Base-by-base conservation (phyloP, 2,888 invertebrate species). In the Spodoptera exigua region DNA sequence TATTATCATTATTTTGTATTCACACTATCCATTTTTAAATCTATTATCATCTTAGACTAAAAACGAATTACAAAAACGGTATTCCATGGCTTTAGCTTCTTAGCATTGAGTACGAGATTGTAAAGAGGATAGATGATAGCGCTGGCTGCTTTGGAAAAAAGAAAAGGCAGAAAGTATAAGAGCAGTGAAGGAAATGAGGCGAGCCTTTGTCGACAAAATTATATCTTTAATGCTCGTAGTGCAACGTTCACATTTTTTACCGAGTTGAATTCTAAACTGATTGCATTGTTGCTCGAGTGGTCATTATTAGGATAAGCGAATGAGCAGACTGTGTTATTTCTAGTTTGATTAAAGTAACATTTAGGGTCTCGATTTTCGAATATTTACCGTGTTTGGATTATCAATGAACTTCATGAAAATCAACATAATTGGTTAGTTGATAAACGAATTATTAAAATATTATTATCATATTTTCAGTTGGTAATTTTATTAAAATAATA, bases 111-210 rank as follows among this genome's bases (percentile, higher is more conserved):
- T 17, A 11, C n/a, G 32, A 56, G 36, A 4, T 36, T 45, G 32
- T 27, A n/a, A 34, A 21, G 35, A 12, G n/a, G 48, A 14, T 16
- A 49, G 16, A 27, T 37, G 16, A 39, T 37, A 35, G 32, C 34
- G 40, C 44, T 61, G 46, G 64, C 61, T 49, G 59, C 49, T 37
- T 34, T 40, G 34, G 60, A 27, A 70, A 63, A 70, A 63, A 62
- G 59, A 49, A 32, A 57, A 32, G 47, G 14, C 60, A 62, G 73
- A 66, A 75, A 64, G 54, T 46, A 17, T 52, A 35, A 55, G 63
- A 59, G 54, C 41, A 56, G 62, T 57, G 51, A 64, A 54, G 61
- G 70, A 70, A 77, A 73, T 71, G 67, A 52, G 49, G 12, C 43
- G 52, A 32, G 36, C 49, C 35, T 63, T 72, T 55, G 59, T 57